These are phyloP conservation scores for Saccostrea glomerata DNA, from an alignment of 1,140 invertebrate genomes.

Conservation along the genomic window DNA sequence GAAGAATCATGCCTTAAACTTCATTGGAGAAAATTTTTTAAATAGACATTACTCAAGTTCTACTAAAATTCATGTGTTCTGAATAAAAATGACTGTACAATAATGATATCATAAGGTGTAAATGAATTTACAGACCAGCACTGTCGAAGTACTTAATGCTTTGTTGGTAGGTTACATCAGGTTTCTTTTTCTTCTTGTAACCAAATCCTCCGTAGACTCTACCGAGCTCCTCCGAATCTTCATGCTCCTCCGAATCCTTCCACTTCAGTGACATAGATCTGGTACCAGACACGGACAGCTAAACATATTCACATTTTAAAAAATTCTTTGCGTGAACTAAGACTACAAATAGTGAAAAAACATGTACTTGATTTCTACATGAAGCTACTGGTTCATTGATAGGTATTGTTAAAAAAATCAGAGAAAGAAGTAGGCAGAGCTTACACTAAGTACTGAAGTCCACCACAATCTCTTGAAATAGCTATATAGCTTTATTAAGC, in stretches of 20 bases:
- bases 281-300: conserved; percentile 36
- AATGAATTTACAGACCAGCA: not conserved
- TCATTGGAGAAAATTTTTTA: too few species aligned
- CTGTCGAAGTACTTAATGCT: conserved; percentile 9
- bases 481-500: too few species aligned
- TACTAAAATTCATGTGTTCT: not conserved
- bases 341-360: too few species aligned
- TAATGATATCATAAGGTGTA: not conserved
- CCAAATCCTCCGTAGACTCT: not conserved
- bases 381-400: too few species aligned
- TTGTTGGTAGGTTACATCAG: not conserved
- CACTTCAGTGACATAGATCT: conserved; percentile 13
- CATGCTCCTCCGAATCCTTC: not conserved
- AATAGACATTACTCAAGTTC: not conserved
- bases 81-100: not conserved
- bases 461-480: too few species aligned
- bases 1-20: too few species aligned
- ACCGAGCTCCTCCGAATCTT: not conserved
- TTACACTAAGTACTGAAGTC: too few species aligned
- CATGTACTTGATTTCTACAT: too few species aligned
- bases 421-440: too few species aligned
- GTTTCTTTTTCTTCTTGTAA: not conserved
- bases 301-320: not conserved
- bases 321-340: too few species aligned
- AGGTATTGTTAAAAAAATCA: too few species aligned